Conservation (phyloP, 2,888 invertebrate species). For the Phortica magna region DNA sequence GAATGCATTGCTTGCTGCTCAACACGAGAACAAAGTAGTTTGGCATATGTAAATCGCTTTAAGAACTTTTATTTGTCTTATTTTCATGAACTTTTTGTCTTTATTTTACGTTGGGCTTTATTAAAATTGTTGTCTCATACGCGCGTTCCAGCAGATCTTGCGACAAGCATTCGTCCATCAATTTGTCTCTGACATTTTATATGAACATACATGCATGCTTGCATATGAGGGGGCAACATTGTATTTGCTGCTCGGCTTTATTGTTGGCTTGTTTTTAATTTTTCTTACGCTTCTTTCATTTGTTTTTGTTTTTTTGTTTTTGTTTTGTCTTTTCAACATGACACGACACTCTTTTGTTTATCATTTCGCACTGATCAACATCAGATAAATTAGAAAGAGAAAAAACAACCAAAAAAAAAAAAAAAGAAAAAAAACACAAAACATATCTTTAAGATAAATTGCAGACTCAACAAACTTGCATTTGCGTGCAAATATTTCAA, state of each 20-base stretch:
- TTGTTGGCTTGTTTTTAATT: no score
- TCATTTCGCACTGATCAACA: constrained; percentile 14
- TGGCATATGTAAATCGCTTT: constrained; percentile 12
- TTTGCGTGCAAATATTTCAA: constrained; percentile 16
- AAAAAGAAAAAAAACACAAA: neutral
- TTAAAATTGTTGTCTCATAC: constrained; percentile 44
- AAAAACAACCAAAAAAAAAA: neutral
- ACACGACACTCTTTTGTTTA: constrained; percentile 24
- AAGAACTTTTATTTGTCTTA: neutral
- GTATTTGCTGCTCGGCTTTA: constrained; percentile 30
- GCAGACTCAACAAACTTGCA: neutral
- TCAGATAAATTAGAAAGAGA: constrained; percentile 7
- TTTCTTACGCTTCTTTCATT: no score
- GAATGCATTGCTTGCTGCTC: neutral
- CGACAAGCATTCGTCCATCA: constrained; percentile 50
- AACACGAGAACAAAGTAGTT: neutral
- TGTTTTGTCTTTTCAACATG: constrained; percentile 7
- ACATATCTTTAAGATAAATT: no score
- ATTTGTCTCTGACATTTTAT: constrained; percentile 59
- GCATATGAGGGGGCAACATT: constrained; percentile 59
- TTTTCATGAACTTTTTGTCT: neutral
- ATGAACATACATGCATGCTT: neutral
- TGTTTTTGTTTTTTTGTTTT: neutral
- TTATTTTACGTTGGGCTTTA: constrained; percentile 44
- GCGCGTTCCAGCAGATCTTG: neutral